Conservation (phyloP, 2,113 vertebrate species). For the Mormoops blainvillei region DNA sequence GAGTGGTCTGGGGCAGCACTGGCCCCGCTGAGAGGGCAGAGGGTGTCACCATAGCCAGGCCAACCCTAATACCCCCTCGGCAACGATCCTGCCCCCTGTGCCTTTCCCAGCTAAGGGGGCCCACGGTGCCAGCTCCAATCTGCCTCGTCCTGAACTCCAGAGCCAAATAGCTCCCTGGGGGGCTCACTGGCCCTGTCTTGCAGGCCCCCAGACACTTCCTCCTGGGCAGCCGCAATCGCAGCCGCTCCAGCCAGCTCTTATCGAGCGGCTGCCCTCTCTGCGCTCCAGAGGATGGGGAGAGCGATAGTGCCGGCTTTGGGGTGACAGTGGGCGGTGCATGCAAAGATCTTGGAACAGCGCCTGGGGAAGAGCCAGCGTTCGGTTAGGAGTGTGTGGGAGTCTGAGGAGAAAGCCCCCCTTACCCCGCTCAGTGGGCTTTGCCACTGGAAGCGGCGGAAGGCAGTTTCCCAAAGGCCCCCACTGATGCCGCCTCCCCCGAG, state of each 20-base stretch:
- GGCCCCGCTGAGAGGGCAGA: neutral
- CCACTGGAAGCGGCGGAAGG: neutral
- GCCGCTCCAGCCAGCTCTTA: neutral
- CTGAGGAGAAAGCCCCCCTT: neutral
- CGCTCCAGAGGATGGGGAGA: neutral
- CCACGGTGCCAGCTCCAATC: neutral
- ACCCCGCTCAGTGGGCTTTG: too few relatives aligned
- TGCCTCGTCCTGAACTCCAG: neutral
- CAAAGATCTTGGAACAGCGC: neutral
- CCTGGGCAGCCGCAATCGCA: neutral
- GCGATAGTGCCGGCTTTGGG: neutral
- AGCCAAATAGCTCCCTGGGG: too few relatives aligned
- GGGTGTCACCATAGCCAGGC: neutral
- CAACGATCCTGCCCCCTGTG: neutral
- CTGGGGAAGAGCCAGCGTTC: neutral
- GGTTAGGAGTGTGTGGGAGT: rapidly evolving
- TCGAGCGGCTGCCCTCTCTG: neutral
- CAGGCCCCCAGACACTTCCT: neutral
- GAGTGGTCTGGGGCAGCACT: neutral
- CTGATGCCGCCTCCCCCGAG: neutral
- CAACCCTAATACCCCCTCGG: neutral
- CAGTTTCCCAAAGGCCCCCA: neutral
- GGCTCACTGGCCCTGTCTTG: neutral
- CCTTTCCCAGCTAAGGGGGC: neutral
- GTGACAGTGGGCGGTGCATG: rapidly evolving